Conservation (phyloP, 2,888 invertebrate species). For the Xanthorhoe spadicearia region DNA sequence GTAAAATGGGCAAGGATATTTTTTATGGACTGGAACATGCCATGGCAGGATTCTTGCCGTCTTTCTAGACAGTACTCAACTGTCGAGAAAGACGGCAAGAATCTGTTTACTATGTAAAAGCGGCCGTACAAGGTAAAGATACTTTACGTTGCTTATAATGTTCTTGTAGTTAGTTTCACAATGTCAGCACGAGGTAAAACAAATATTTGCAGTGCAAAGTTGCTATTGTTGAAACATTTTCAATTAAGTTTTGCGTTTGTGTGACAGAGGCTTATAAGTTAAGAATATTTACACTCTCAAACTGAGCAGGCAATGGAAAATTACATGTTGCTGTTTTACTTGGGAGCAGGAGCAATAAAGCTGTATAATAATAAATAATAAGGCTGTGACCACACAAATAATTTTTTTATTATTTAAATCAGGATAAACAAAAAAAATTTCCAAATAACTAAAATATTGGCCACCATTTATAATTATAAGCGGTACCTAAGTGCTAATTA, state of each 20-base stretch:
- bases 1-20: no score
- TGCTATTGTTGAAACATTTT: conserved; percentile 48
- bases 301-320: conserved; percentile 4
- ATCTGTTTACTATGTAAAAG: conserved; percentile 29
- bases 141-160: conserved; percentile 55
- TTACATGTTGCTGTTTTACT: not conserved
- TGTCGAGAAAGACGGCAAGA: not conserved
- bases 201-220: conserved; percentile 46
- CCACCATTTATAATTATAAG: no score
- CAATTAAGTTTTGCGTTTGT: conserved; percentile 45
- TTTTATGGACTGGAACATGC: no score
- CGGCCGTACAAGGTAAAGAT: conserved; percentile 56
- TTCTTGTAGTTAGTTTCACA: conserved; percentile 45
- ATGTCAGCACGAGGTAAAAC: conserved; percentile 48
- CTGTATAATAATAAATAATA: not conserved
- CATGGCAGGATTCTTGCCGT: no score
- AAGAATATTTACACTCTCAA: conserved; percentile 19
- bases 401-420: not conserved
- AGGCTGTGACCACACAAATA: not conserved
- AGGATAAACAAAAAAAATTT: no score
- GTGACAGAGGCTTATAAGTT: conserved; percentile 33
- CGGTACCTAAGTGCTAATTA: no score
- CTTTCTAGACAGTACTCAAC: no score
- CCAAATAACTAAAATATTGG: no score
- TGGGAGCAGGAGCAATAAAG: not conserved